A percentile compares a stretch with the other conserved stretches of the same genome.
Evolutionary conservation across 2,113 vertebrate species (phyloP).

Genomic region (Hemiprocne comata): DNA sequence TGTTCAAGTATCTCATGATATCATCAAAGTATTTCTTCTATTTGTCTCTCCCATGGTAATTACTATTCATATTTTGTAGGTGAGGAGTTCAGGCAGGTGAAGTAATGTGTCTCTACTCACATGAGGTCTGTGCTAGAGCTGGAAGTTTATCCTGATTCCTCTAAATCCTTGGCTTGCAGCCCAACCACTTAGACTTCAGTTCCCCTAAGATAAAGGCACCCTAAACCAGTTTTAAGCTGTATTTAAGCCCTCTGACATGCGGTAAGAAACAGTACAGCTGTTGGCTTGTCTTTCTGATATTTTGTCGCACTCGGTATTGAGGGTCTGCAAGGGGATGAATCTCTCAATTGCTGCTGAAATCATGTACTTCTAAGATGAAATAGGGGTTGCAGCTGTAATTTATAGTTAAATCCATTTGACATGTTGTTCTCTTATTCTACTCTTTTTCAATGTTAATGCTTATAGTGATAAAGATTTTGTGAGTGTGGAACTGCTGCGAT

Average conservation of each 20-base stretch:
- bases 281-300: background rate
- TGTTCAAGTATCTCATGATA: background rate
- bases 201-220: background rate
- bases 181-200: background rate
- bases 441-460: background rate
- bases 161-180: background rate
- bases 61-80: background rate
- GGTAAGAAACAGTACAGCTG: background rate
- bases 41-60: background rate
- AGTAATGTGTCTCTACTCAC: background rate
- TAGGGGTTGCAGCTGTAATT: background rate
- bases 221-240: background rate
- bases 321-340: background rate
- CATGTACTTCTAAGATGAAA: background rate
- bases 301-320: background rate
- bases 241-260: background rate
- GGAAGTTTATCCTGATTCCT: background rate
- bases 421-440: background rate
- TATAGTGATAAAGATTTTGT: background rate
- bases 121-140: background rate
- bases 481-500: background rate
- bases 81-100: background rate
- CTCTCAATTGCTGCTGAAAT: background rate
- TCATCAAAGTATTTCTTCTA: background rate
- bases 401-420: background rate